These are phyloP conservation scores for Penaeus indicus DNA, from an alignment of 1,140 invertebrate genomes.

Conservation along the genomic window DNA sequence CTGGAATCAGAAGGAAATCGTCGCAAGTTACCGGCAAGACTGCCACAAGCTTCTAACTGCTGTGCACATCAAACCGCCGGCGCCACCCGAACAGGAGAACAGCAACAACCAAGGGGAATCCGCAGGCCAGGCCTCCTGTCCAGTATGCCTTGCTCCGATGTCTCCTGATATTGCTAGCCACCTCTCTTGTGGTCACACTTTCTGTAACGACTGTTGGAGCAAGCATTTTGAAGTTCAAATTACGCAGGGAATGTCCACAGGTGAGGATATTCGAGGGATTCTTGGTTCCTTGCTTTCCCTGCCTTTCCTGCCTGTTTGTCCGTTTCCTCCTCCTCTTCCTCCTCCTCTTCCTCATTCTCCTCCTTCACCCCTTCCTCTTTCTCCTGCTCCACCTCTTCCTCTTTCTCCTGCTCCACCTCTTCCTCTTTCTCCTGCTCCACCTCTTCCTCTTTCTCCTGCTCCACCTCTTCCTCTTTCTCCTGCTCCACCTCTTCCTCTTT, in stretches of 20 bases:
- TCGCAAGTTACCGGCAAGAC: conserved; percentile 83
- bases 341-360: too few species aligned
- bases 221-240: conserved; percentile 97
- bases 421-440: too few species aligned
- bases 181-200: conserved; percentile 90
- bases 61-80: conserved; percentile 84
- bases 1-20: conserved; percentile 87
- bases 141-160: conserved; percentile 76
- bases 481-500: too few species aligned
- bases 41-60: conserved; percentile 82
- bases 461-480: too few species aligned
- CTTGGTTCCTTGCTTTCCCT: too few species aligned
- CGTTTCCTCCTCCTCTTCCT: too few species aligned
- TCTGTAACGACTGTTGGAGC: conserved; percentile 96
- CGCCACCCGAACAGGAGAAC: conserved; percentile 68
- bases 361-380: too few species aligned
- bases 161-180: conserved; percentile 79
- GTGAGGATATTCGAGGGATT: conserved; percentile 70
- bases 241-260: conserved; percentile 83
- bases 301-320: too few species aligned
- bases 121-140: conserved; percentile 71
- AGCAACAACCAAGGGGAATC: conserved; percentile 51
- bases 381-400: too few species aligned
- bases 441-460: too few species aligned
- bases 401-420: too few species aligned